Evolutionary conservation across 2,113 vertebrate genomes (phyloP), one percentile per base, ranked within the genome.

Genomic region (Aphyosemion australe): DNA sequence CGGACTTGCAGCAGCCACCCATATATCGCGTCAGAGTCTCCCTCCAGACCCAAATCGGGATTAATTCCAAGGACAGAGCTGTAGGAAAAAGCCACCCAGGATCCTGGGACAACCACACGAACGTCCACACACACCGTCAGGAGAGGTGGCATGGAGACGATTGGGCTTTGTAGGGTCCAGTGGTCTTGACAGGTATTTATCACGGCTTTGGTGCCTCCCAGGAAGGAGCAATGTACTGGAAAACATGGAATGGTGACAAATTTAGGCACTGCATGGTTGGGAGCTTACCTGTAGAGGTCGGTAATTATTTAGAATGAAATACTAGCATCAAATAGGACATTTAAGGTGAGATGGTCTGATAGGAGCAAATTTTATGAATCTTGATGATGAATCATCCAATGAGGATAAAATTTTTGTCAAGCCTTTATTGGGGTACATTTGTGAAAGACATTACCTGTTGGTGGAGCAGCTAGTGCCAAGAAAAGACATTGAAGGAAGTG

Each of bases 41-140:
- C 93, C 78, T 91, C 86, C 71, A 93, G 76, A 0, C 88, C 90
- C 52, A 93, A 80, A 39, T 87, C 84, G 0, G 90, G 89, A 26
- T 6, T 12, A 0, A 72, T 76, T 1, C 70, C 63, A 0, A 66
- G 76, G 6, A 57, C 57, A 0, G 87, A 80, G 65, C 66, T 82
- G 80, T 93, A 93, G 14, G 88, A 87, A 77, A 92, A 93, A 39
- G 91, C 92, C 50, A 87, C 87, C 92, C 92, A 93, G 20, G 74
- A 16, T 12, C 91, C 91, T 0, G 84, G 77, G 9, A 58, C 68
- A 2, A 91, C 19, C 58, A 92, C 78, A 0, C 80, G 86, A 19
- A 93, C 20, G 46, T 92, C 79, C 8, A 93, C 73, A 6, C 92
- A 93, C 61, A 91, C 79, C 0, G 89, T 93, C 80, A 91, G 76